Conservation (phyloP, 2,113 vertebrate species). For the Irena cyanogastra region DNA sequence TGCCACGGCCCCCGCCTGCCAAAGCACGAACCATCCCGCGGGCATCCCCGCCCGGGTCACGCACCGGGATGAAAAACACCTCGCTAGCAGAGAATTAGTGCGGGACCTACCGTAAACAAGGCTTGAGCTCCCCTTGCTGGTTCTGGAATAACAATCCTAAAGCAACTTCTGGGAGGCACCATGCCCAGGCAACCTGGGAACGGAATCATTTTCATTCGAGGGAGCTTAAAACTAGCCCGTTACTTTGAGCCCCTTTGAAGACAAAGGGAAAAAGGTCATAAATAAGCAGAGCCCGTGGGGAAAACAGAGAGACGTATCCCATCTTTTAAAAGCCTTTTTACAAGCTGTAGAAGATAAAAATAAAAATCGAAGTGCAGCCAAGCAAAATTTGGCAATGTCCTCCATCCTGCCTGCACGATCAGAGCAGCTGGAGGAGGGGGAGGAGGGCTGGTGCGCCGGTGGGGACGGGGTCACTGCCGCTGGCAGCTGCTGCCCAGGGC, state of each 20-base stretch:
- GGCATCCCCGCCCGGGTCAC: neutral
- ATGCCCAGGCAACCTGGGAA: neutral
- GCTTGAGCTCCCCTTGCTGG: conserved; percentile 39
- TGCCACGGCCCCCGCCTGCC: neutral
- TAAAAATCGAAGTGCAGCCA: neutral
- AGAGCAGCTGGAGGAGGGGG: neutral
- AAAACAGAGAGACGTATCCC: neutral
- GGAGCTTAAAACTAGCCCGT: neutral
- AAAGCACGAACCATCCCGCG: neutral
- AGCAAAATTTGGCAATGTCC: neutral
- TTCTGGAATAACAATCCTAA: neutral
- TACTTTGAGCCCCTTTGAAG: neutral
- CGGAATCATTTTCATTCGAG: neutral
- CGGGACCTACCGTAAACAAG: neutral
- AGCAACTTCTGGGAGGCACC: neutral
- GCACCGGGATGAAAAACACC: neutral
- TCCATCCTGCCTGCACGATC: neutral
- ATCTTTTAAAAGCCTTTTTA: conserved; percentile 27
- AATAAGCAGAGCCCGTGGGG: neutral
- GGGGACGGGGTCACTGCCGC: neutral
- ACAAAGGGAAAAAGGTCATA: neutral
- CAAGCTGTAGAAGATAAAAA: neutral
- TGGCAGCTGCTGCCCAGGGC: neutral
- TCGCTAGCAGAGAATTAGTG: neutral
- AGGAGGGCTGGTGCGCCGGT: neutral